Percentiles rank a stretch among this genome's conserved stretches.
These are phyloP conservation scores for Actinernus sp. DNA, from an alignment of 92 coral and sea anemone genomes.

Conservation along the genomic window DNA sequence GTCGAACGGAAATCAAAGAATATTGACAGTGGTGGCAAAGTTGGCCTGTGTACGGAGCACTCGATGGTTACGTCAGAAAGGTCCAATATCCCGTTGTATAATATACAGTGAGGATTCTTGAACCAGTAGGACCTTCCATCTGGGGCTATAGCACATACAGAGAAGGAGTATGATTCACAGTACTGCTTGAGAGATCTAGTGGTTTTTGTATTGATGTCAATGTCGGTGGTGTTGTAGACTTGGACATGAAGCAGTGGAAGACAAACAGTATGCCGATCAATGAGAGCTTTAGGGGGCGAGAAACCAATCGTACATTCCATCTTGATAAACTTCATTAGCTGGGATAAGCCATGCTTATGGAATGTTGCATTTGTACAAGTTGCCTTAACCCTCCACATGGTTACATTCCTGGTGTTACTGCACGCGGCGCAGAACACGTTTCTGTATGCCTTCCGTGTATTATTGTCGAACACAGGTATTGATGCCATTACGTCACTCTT, in stretches of 20 bases:
- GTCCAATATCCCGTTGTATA: conserved; percentile 31
- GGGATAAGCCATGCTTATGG: too few species aligned
- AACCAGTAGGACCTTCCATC: conserved; percentile 15
- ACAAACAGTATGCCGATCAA: conserved; percentile 23
- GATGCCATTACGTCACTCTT: conserved; percentile 12
- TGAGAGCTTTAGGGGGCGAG: not conserved
- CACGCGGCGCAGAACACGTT: conserved; percentile 64
- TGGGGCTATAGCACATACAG: conserved; percentile 18
- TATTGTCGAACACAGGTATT: conserved; percentile 42
- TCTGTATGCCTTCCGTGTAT: conserved; percentile 31
- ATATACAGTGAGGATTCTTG: conserved; percentile 59
- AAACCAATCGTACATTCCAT: conserved; percentile 8
- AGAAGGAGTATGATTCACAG: conserved; percentile 46
- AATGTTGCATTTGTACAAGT: too few species aligned
- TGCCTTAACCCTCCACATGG: conserved; percentile 34
- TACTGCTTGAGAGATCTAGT: not conserved
- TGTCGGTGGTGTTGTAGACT: conserved; percentile 1
- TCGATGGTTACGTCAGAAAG: not conserved
- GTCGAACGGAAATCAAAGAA: conserved; percentile 61
- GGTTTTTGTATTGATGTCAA: not conserved
- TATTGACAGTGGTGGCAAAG: conserved; percentile 43
- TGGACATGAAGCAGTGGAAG: conserved; percentile 28
- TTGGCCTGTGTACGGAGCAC: not conserved
- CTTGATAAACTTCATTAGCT: not conserved
- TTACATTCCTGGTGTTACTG: conserved; percentile 9